Conservation (phyloP, 92 coral and sea anemone genomes). For the Umimayanthus chanpuru region DNA sequence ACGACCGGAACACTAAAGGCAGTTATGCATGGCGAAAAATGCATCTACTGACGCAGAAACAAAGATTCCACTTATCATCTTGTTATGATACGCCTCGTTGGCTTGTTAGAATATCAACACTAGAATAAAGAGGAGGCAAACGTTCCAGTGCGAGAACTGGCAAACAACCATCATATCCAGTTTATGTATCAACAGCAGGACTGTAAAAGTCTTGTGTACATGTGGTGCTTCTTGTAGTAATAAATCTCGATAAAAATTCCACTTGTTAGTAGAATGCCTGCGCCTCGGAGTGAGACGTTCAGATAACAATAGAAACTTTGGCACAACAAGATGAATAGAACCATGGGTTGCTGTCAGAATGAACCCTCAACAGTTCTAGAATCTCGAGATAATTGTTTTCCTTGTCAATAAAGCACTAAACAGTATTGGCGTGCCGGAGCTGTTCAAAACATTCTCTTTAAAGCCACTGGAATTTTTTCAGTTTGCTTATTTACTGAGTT, state of each 20-base stretch:
- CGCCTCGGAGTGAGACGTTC: background rate
- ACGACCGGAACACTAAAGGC: background rate
- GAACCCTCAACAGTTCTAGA: too few relatives aligned
- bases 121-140: background rate
- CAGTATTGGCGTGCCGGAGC: too few relatives aligned
- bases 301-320: background rate
- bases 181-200: background rate
- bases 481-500: too few relatives aligned
- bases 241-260: background rate
- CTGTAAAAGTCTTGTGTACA: background rate
- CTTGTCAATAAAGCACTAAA: too few relatives aligned
- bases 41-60: background rate
- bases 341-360: too few relatives aligned
- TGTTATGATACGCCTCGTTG: background rate
- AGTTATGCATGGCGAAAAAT: background rate
- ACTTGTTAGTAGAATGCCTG: background rate
- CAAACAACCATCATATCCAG: background rate
- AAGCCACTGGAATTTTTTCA: too few relatives aligned
- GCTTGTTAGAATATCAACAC: background rate
- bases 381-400: too few relatives aligned
- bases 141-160: background rate
- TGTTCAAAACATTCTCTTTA: too few relatives aligned
- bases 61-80: too few relatives aligned
- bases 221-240: background rate
- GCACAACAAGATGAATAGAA: background rate